Conservation (phyloP, 1,140 invertebrate species). For the Leptonema lineaticorne region DNA sequence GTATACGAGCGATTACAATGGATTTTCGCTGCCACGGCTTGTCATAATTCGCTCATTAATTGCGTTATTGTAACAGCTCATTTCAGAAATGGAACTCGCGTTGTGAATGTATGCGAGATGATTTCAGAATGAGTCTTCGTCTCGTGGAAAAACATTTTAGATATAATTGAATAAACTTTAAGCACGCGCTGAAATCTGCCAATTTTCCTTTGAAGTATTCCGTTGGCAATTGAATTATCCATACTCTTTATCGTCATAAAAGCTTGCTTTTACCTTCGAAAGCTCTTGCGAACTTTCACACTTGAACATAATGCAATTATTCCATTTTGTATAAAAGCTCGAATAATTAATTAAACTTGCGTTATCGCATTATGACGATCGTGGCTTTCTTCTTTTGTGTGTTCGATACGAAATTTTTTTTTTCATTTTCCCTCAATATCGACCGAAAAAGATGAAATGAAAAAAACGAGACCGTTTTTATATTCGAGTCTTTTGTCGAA, state of each 20-base stretch:
- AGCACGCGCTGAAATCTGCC: constrained; percentile 18
- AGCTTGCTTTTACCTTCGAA: constrained; percentile 23
- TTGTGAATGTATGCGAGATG: too few species aligned
- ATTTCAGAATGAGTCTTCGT: neutral
- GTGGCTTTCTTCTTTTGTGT: too few species aligned
- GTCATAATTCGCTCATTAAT: too few species aligned
- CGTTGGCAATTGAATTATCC: constrained; percentile 32
- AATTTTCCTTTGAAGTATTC: constrained; percentile 29
- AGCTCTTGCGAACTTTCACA: constrained; percentile 38
- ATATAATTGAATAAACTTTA: constrained; percentile 28
- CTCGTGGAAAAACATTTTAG: neutral
- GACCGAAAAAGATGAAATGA: too few species aligned
- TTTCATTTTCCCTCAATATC: too few species aligned
- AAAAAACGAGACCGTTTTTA: too few species aligned
- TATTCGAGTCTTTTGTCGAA: too few species aligned
- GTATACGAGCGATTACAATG: too few species aligned
- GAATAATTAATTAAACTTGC: constrained; percentile 28
- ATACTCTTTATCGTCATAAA: constrained; percentile 37
- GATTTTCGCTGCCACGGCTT: too few species aligned
- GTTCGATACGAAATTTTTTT: too few species aligned
- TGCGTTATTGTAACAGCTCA: too few species aligned
- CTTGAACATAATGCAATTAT: constrained; percentile 39
- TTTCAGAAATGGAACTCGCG: too few species aligned
- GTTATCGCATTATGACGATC: constrained; percentile 8
- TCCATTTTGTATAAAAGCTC: constrained; percentile 33